Evolutionary conservation across 1,140 invertebrate species (phyloP).

Genomic region (Pogonognathellus flavescens): DNA sequence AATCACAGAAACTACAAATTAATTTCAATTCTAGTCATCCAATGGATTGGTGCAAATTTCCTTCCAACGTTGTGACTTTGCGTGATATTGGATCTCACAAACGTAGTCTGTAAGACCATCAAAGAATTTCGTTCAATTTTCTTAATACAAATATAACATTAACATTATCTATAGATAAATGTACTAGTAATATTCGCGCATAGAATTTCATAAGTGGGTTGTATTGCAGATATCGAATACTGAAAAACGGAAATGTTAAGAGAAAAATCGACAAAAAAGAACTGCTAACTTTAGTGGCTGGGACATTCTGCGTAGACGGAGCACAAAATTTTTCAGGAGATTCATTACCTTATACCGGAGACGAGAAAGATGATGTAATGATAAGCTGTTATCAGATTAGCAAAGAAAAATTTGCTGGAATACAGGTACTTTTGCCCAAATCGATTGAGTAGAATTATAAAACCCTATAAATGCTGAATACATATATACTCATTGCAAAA

Average conservation of each 20-base stretch:
- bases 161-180: no score
- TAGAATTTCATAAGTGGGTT: no score
- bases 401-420: neutral
- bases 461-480: neutral
- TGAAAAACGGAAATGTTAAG: constrained; percentile 9
- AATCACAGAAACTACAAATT: neutral
- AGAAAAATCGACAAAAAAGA: neutral
- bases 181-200: no score
- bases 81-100: neutral
- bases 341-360: neutral
- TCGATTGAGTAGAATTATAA: neutral
- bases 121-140: no score
- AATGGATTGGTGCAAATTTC: neutral
- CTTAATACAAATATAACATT: no score
- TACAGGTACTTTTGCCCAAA: no score
- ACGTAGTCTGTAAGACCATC: neutral
- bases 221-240: neutral
- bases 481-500: neutral
- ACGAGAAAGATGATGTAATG: constrained; percentile 42
- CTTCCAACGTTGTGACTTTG: neutral
- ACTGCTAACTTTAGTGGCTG: neutral
- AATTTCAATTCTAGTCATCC: constrained; percentile 16
- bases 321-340: constrained; percentile 12
- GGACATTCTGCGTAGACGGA: constrained; percentile 54
- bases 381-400: constrained; percentile 42